A percentile compares a stretch with the other conserved stretches of the same genome.
These are phyloP conservation scores for Falco biarmicus DNA, from an alignment of 2,797 vertebrate genomes.

Conservation along the genomic window DNA sequence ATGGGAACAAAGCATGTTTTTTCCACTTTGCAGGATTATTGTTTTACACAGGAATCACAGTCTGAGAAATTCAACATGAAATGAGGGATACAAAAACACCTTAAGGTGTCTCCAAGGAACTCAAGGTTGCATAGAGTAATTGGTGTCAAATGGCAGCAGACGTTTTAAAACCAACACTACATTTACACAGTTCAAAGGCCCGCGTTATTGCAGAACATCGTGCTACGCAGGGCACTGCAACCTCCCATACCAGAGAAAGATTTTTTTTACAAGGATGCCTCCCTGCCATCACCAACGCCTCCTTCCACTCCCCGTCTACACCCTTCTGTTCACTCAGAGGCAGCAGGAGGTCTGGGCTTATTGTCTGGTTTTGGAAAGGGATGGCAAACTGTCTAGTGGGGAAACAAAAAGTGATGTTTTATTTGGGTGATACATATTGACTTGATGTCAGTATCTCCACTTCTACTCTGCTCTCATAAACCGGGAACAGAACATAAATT, in stretches of 20 bases:
- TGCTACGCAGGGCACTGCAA: background rate
- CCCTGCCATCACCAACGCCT: background rate
- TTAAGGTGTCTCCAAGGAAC: slow-evolving; percentile 5
- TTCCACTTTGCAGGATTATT: background rate
- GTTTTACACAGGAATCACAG: slow-evolving; percentile 16
- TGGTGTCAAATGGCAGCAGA: background rate
- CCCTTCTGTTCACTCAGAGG: background rate
- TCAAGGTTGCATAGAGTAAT: background rate
- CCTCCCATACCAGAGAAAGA: rapidly evolving
- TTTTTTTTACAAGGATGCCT: background rate
- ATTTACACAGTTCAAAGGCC: background rate
- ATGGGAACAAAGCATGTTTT: slow-evolving; percentile 31
- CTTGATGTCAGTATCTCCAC: background rate
- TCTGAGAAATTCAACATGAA: slow-evolving; percentile 12
- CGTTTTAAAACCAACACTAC: background rate
- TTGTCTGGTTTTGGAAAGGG: background rate
- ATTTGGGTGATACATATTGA: background rate
- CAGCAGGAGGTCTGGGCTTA: background rate
- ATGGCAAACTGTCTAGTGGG: background rate
- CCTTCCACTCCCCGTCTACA: background rate
- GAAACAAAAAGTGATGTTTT: background rate
- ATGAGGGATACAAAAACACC: slow-evolving; percentile 20
- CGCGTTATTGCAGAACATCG: background rate
- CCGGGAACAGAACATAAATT: background rate
- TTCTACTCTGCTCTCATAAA: background rate